These are phyloP conservation scores for Acropternis orthonyx DNA, from an alignment of 2,797 vertebrate species.

Conservation along the genomic window DNA sequence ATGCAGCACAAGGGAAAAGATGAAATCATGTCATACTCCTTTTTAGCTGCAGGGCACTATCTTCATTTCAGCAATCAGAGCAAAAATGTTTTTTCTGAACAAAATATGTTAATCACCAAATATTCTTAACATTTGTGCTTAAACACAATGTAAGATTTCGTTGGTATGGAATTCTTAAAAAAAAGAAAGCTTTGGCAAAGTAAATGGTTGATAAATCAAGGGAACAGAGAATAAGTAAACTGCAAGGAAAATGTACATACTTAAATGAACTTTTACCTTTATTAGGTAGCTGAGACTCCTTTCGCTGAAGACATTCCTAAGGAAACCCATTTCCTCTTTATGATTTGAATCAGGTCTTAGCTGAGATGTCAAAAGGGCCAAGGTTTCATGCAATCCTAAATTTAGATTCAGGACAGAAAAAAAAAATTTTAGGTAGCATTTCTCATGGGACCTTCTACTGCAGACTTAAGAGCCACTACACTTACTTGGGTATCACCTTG, in stretches of 20 bases:
- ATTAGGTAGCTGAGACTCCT: constrained; percentile 89
- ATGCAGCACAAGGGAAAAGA: not conserved
- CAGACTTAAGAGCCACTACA: not conserved
- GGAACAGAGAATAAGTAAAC: not conserved
- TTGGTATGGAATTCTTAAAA: not conserved
- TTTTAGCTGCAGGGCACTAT: not conserved
- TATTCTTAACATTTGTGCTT: not conserved
- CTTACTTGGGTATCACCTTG: not conserved
- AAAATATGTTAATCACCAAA: not conserved
- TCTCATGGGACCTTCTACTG: accelerated
- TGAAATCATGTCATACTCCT: not conserved
- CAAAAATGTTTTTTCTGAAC: not conserved
- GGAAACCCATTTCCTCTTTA: constrained; percentile 89
- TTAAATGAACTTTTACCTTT: constrained; percentile 78
- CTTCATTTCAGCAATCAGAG: not conserved
- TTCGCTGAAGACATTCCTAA: constrained; percentile 90
- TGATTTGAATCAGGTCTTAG: constrained; percentile 90
- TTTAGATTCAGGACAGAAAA: not conserved
- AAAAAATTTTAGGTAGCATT: not conserved
- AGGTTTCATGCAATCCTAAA: constrained; percentile 89
- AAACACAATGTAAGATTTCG: not conserved
- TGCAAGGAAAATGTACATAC: not conserved
- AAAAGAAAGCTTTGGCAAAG: not conserved
- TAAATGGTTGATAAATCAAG: not conserved
- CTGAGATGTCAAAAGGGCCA: constrained; percentile 91